These are phyloP conservation scores for Clarias fuscus DNA, from an alignment of 2,797 vertebrate genomes.

Conservation along the genomic window DNA sequence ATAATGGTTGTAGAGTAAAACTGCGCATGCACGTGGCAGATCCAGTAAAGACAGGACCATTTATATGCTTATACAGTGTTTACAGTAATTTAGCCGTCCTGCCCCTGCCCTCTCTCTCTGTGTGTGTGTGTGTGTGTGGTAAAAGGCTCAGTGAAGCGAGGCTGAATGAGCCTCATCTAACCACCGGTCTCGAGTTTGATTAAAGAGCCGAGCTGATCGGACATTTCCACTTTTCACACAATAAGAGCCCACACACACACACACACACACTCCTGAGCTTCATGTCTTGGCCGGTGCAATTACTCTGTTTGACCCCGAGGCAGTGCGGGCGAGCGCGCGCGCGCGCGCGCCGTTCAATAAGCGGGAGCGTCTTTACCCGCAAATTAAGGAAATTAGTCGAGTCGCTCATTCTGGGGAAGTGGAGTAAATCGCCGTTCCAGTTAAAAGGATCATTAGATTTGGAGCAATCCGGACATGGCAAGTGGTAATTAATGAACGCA, in stretches of 20 bases:
- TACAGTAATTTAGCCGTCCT: constrained; percentile 23
- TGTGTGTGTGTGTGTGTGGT: neutral
- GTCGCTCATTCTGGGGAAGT: constrained; percentile 71
- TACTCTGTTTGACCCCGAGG: constrained; percentile 70
- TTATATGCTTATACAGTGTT: constrained; percentile 30
- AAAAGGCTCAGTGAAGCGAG: constrained; percentile 59
- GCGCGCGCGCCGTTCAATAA: constrained; percentile 51
- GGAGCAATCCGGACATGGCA: constrained; percentile 55
- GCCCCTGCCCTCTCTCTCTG: neutral
- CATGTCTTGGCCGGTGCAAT: constrained; percentile 72
- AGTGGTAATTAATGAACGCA: constrained; percentile 64
- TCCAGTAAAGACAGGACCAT: neutral
- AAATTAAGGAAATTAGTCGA: constrained; percentile 75
- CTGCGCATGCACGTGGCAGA: constrained; percentile 11
- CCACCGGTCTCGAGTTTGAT: constrained; percentile 61
- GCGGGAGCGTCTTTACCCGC: constrained; percentile 64
- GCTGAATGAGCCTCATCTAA: constrained; percentile 55
- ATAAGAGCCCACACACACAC: constrained; percentile 45
- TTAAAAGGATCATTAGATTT: constrained; percentile 70
- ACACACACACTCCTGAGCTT: constrained; percentile 47
- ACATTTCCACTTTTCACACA: constrained; percentile 65
- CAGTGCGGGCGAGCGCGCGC: constrained; percentile 64
- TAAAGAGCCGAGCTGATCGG: constrained; percentile 67
- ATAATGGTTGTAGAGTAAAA: neutral
- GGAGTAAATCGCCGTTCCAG: constrained; percentile 72